A percentile compares a stretch with the other conserved stretches of the same genome.
These are phyloP conservation scores for Tetragnatha versicolor DNA, from an alignment of 1,140 invertebrate species.

Conservation along the genomic window DNA sequence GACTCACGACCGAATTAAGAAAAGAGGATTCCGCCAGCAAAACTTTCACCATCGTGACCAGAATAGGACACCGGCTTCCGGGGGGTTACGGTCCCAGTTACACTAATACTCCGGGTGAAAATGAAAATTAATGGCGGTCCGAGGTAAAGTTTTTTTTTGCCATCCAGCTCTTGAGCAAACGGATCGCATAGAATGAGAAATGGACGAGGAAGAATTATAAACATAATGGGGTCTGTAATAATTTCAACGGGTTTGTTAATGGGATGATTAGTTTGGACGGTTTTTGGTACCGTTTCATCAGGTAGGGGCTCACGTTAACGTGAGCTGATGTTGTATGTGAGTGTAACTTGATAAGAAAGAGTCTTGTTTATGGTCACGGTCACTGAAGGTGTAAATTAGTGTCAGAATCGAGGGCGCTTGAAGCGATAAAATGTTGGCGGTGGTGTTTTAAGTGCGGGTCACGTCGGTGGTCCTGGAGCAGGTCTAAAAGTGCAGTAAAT, in stretches of 20 bases:
- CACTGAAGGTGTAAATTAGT: background rate
- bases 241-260: background rate
- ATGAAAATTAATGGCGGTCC: constrained; percentile 2
- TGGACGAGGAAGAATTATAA: background rate
- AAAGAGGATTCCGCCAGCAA: constrained; percentile 9
- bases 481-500: background rate
- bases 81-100: background rate
- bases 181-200: too few relatives aligned
- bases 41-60: constrained; percentile 14
- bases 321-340: too few relatives aligned
- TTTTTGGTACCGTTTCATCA: too few relatives aligned
- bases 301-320: too few relatives aligned
- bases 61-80: background rate
- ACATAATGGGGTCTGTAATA: constrained; percentile 2
- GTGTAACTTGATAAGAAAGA: too few relatives aligned
- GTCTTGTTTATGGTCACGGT: too few relatives aligned
- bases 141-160: too few relatives aligned
- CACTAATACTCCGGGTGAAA: background rate
- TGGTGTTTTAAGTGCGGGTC: background rate
- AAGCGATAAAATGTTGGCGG: background rate
- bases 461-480: background rate
- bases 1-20: constrained; percentile 20
- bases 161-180: too few relatives aligned
- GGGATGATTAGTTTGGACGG: background rate
- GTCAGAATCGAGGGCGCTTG: background rate